These are phyloP conservation scores for Benitochromis conjunctus DNA, from an alignment of 2,113 vertebrate species.

Conservation along the genomic window DNA sequence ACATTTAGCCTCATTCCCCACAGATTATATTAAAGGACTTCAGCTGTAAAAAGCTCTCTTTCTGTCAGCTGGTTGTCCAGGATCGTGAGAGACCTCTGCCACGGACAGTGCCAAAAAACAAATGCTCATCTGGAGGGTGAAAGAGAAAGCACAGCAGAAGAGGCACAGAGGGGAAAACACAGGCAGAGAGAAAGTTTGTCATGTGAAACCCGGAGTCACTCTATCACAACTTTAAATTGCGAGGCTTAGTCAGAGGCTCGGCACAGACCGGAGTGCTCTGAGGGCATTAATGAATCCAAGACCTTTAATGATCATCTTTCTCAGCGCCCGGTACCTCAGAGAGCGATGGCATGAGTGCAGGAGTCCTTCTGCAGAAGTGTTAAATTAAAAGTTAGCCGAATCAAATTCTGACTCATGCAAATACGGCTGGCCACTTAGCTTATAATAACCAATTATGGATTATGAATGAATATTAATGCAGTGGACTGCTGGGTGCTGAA, in stretches of 20 bases:
- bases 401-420: neutral
- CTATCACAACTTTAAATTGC: neutral
- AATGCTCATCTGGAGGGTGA: neutral
- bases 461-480: neutral
- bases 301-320: neutral
- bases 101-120: neutral
- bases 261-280: neutral
- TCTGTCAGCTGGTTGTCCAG: neutral
- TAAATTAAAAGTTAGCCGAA: neutral
- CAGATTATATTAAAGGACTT: neutral
- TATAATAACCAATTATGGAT: neutral
- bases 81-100: neutral
- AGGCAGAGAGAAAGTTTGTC: neutral
- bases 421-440: neutral
- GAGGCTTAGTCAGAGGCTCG: neutral
- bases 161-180: neutral
- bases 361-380: neutral
- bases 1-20: neutral
- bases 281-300: neutral
- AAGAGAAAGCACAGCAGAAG: neutral
- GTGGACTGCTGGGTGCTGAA: neutral
- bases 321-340: neutral
- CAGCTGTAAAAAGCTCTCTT: neutral
- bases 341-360: neutral
- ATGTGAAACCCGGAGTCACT: neutral